Evolutionary conservation across 2,113 vertebrate genomes (phyloP).

Genomic region (Formicarius rufipectus): DNA sequence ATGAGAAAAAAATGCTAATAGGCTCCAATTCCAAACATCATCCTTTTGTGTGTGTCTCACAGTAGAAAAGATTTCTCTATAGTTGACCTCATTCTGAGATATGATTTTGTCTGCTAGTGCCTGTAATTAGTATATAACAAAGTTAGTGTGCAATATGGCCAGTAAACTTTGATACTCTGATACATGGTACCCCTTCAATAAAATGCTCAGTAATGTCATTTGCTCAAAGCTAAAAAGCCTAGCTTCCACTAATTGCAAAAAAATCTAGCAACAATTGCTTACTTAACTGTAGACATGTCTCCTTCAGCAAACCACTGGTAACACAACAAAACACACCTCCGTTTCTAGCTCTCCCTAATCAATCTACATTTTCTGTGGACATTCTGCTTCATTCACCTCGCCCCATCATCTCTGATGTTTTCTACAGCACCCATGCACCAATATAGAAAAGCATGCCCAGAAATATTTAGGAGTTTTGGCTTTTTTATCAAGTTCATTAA

Average conservation of each 20-base stretch:
- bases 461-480: neutral
- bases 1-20: neutral
- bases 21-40: neutral
- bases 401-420: neutral
- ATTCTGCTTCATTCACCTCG: neutral
- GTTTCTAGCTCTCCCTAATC: neutral
- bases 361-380: neutral
- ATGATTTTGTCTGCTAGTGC: neutral
- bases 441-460: neutral
- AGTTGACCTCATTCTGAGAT: neutral
- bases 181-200: neutral
- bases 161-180: neutral
- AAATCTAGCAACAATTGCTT: neutral
- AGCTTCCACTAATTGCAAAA: neutral
- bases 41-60: neutral
- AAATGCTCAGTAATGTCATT: neutral
- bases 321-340: neutral
- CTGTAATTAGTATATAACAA: neutral
- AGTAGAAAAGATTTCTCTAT: neutral
- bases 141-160: neutral
- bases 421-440: neutral
- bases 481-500: neutral
- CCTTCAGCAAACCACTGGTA: neutral
- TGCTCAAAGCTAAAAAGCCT: neutral
- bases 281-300: neutral